A percentile compares a stretch with the other conserved stretches of the same genome.
These are phyloP conservation scores for Anguilla anguilla DNA, from an alignment of 2,797 vertebrate genomes.

Conservation along the genomic window DNA sequence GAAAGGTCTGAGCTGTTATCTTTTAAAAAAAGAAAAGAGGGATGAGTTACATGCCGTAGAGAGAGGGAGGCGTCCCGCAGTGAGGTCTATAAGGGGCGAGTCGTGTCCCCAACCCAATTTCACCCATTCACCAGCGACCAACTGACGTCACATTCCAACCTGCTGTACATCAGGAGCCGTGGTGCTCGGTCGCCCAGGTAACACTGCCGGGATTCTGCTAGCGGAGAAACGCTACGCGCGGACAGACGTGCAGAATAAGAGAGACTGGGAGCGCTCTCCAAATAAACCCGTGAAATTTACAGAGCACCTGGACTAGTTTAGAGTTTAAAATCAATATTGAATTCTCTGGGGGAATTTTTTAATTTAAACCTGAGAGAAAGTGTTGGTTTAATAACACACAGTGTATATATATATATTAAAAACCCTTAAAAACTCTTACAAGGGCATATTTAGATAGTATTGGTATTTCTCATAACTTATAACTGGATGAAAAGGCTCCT, in stretches of 20 bases:
- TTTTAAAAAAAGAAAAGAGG: conserved; percentile 27
- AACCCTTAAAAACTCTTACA: not conserved
- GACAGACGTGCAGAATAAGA: not conserved
- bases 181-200: not conserved
- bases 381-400: not conserved
- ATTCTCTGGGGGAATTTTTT: not conserved
- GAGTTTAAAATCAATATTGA: not conserved
- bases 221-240: not conserved
- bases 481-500: no score
- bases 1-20: conserved; percentile 29
- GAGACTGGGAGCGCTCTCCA: not conserved
- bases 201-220: not conserved
- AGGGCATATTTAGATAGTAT: no score
- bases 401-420: not conserved
- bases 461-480: no score
- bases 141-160: not conserved
- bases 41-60: conserved; percentile 12
- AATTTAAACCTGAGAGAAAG: not conserved
- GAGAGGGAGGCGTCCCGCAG: conserved; percentile 22
- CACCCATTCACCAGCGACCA: not conserved
- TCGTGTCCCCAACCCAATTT: conserved; percentile 12
- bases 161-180: not conserved
- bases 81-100: not conserved
- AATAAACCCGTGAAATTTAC: not conserved
- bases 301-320: not conserved